phyloP scores from a whole-genome alignment of 2,797 vertebrate genomes.

The Myotis myotis region DNA sequence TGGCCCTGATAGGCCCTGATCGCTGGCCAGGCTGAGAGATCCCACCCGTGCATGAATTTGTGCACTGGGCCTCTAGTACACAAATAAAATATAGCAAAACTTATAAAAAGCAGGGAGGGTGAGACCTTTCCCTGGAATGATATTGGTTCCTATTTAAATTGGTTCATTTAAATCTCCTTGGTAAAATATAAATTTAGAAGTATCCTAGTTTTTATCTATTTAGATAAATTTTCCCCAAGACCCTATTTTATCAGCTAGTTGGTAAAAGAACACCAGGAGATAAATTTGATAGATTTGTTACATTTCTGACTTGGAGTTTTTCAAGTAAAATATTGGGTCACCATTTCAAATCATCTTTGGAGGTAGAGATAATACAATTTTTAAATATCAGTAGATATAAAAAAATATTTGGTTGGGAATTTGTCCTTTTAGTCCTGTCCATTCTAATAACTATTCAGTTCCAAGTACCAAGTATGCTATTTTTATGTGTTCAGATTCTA shows the following conservation, averaged over 20 bases:
- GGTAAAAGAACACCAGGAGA: slow-evolving; percentile 28
- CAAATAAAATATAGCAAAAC: neutral
- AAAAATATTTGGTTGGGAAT: neutral
- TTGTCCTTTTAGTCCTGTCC: neutral
- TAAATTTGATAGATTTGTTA: slow-evolving; percentile 20
- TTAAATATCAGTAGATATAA: slow-evolving; percentile 1
- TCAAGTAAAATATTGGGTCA: slow-evolving; percentile 24
- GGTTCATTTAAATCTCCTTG: neutral
- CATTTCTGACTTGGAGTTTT: slow-evolving; percentile 37
- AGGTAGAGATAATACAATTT: neutral
- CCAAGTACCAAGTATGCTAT: neutral
- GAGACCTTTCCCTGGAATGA: neutral
- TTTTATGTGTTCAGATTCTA: neutral
- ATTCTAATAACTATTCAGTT: neutral
- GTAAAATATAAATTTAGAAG: slow-evolving; percentile 18
- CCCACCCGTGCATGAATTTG: too few species aligned
- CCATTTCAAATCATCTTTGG: slow-evolving; percentile 23
- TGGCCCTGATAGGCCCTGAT: too few species aligned
- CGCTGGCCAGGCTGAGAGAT: too few species aligned
- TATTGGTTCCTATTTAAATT: slow-evolving; percentile 8
- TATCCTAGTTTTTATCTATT: slow-evolving; percentile 13
- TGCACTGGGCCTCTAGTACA: neutral
- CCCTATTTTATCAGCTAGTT: neutral
- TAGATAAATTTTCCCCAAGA: neutral
- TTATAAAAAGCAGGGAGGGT: neutral